These are phyloP conservation scores for Nestor notabilis DNA, from an alignment of 2,113 vertebrate species.

Conservation along the genomic window DNA sequence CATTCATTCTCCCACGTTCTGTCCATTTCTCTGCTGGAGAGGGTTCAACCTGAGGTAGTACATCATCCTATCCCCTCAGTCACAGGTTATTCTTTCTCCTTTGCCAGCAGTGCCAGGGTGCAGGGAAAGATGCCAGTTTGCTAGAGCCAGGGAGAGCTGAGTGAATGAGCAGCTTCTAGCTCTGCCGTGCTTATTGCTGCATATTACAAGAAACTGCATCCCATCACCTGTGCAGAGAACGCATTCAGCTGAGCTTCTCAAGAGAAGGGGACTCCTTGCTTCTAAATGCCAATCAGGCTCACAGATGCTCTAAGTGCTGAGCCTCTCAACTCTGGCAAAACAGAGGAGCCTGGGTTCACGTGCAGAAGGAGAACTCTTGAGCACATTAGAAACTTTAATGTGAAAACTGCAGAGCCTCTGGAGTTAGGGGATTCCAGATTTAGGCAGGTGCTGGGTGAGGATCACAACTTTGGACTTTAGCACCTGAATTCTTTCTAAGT, in stretches of 20 bases:
- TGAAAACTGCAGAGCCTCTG: background rate
- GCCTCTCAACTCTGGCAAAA: background rate
- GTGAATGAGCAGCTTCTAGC: background rate
- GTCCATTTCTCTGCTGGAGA: background rate
- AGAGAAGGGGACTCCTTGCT: background rate
- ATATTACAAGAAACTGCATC: background rate
- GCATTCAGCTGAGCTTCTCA: background rate
- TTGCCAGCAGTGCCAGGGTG: background rate
- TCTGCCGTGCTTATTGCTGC: background rate
- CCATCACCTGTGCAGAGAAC: background rate
- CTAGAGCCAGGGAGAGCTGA: background rate
- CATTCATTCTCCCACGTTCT: background rate
- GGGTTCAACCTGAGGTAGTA: background rate
- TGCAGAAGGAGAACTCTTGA: background rate
- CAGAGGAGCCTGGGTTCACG: background rate
- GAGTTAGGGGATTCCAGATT: background rate
- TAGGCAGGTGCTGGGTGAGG: background rate
- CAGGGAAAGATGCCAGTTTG: background rate
- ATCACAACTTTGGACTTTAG: background rate
- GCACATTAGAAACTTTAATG: background rate
- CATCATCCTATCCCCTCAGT: background rate
- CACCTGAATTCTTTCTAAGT: constrained; percentile 10
- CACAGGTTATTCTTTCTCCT: background rate
- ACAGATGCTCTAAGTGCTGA: background rate
- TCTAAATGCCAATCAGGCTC: background rate